Percentiles rank a stretch among this genome's conserved stretches.
phyloP scores from a whole-genome alignment of 2,797 vertebrate species.

The Danio choprae region DNA sequence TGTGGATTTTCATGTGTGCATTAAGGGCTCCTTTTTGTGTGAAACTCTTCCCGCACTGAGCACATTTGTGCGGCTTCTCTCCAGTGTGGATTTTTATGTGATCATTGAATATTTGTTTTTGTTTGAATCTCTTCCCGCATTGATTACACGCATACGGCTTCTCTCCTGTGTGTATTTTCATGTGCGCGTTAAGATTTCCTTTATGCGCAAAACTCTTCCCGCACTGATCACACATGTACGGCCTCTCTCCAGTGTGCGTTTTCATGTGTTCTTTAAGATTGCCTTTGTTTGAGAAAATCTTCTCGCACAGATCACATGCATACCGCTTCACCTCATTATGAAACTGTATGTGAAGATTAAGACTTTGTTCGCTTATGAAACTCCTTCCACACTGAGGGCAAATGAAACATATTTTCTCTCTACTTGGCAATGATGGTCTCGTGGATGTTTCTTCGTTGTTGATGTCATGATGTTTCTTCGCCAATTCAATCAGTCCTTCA shows the following conservation, averaged over 20 bases:
- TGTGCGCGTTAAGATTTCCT: background rate
- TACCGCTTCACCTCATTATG: background rate
- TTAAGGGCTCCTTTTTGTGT: background rate
- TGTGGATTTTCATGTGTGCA: background rate
- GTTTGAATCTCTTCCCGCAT: slow-evolving; percentile 3
- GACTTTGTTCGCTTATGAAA: background rate
- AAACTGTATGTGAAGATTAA: background rate
- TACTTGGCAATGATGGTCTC: background rate
- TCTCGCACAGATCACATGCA: background rate
- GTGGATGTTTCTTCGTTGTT: background rate
- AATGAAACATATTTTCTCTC: background rate
- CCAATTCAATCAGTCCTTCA: background rate
- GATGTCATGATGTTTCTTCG: background rate
- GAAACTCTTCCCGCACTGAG: background rate
- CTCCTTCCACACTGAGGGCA: slow-evolving; percentile 3
- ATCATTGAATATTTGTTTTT: background rate
- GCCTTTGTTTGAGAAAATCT: background rate
- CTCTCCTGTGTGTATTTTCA: background rate
- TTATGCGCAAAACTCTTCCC: background rate
- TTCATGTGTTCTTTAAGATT: background rate
- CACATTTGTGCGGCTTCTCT: background rate
- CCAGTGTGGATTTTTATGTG: background rate
- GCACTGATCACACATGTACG: background rate
- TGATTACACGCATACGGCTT: background rate
- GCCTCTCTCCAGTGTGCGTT: background rate